Conservation (phyloP, 1,140 invertebrate genomes). For the Andrena cerasifolii region DNA sequence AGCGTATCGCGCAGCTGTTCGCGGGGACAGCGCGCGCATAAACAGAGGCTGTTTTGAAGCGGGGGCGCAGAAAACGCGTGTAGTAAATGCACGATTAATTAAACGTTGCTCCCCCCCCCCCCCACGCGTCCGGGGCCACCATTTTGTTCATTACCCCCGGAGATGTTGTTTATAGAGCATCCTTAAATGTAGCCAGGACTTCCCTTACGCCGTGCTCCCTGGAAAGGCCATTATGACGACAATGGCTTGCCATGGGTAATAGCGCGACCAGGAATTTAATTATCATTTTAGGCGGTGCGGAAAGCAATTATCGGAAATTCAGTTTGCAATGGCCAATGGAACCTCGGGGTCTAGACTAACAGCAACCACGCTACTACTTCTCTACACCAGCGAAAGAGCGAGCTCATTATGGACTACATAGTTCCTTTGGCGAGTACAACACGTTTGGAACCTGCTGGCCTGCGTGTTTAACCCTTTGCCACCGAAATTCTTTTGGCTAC, state of each 20-base stretch:
- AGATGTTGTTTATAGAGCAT: constrained; percentile 36
- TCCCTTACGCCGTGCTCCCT: constrained; percentile 4
- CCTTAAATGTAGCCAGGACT: constrained; percentile 45
- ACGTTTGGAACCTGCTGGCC: background rate
- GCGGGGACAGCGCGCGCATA: background rate
- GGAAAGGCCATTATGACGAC: constrained; percentile 57
- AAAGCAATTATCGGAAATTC: constrained; percentile 81
- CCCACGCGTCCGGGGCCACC: too few species aligned
- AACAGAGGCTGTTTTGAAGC: background rate
- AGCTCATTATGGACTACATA: constrained; percentile 53
- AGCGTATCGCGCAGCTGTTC: background rate
- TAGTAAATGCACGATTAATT: constrained; percentile 40
- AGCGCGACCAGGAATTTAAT: constrained; percentile 77
- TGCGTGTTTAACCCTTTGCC: too few species aligned
- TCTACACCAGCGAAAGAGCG: constrained; percentile 38
- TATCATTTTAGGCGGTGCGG: constrained; percentile 78
- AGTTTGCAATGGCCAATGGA: constrained; percentile 75
- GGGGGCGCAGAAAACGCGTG: background rate
- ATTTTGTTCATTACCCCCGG: constrained; percentile 1
- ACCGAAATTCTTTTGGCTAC: background rate
- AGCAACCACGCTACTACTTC: constrained; percentile 20
- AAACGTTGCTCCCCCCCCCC: constrained; percentile 3
- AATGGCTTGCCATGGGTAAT: constrained; percentile 58
- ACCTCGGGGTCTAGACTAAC: constrained; percentile 48
- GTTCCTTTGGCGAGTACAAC: constrained; percentile 35